Percentiles rank a stretch among this genome's conserved stretches.
phyloP scores from a whole-genome alignment of 2,113 vertebrate species.

The Eleginops maclovinus region DNA sequence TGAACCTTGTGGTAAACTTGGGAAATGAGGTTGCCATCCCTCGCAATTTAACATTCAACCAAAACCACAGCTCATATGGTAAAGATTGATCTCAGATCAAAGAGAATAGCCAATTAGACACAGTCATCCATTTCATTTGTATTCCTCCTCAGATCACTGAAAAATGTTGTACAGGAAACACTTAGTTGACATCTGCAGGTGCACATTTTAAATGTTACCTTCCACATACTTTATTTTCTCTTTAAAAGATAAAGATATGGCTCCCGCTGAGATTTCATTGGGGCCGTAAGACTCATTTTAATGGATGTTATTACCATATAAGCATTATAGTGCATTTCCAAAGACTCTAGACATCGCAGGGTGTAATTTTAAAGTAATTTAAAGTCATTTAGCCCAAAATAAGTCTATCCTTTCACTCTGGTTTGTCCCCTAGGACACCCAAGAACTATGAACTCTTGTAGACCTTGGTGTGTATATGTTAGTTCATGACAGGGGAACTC shows the following conservation, averaged over 20 bases:
- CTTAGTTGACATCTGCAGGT: slow-evolving; percentile 73
- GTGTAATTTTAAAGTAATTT: slow-evolving; percentile 76
- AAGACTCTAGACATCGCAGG: slow-evolving; percentile 60
- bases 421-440: slow-evolving; percentile 69
- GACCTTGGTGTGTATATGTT: slow-evolving; percentile 69
- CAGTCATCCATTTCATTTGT: slow-evolving; percentile 69
- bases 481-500: slow-evolving; percentile 77
- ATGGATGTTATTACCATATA: slow-evolving; percentile 62
- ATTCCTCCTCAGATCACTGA: slow-evolving; percentile 54
- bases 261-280: slow-evolving; percentile 38
- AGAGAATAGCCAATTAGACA: slow-evolving; percentile 77
- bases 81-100: slow-evolving; percentile 78
- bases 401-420: slow-evolving; percentile 65
- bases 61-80: slow-evolving; percentile 77
- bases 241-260: slow-evolving; percentile 36
- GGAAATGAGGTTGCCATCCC: slow-evolving; percentile 80
- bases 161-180: slow-evolving; percentile 68
- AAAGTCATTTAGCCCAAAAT: slow-evolving; percentile 67
- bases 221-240: slow-evolving; percentile 1
- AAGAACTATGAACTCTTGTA: slow-evolving; percentile 77
- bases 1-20: slow-evolving; percentile 80
- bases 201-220: slow-evolving; percentile 53
- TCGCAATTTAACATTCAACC: slow-evolving; percentile 74
- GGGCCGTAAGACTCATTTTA: slow-evolving; percentile 47
- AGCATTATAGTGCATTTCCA: slow-evolving; percentile 43